These are phyloP conservation scores for Mycogona germanica DNA, from an alignment of 2,888 invertebrate genomes.

Conservation along the genomic window DNA sequence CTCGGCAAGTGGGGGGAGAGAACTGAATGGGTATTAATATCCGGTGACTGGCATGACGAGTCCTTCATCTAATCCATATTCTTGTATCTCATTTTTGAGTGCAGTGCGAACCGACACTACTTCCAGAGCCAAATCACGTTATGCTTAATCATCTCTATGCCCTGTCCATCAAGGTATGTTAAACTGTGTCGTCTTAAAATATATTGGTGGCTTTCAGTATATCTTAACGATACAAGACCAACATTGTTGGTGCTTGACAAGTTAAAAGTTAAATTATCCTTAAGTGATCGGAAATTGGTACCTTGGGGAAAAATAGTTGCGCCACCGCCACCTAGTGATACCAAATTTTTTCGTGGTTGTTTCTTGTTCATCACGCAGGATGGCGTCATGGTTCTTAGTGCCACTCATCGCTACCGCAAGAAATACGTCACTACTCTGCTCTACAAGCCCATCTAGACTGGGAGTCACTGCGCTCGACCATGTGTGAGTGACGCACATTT, in stretches of 20 bases:
- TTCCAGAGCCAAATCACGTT: slow-evolving; percentile 99
- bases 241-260: too few relatives aligned
- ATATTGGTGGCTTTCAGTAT: neutral
- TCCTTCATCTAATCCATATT: neutral
- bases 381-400: slow-evolving; percentile 98
- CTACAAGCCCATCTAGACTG: slow-evolving; percentile 90
- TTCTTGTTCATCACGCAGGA: slow-evolving; percentile 42
- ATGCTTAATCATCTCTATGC: slow-evolving; percentile 99
- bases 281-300: too few relatives aligned
- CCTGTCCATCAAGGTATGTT: slow-evolving; percentile 73
- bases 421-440: slow-evolving; percentile 98
- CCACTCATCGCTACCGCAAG: slow-evolving; percentile 95
- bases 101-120: slow-evolving; percentile 92
- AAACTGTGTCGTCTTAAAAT: neutral
- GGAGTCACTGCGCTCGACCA: too few relatives aligned
- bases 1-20: slow-evolving; percentile 49
- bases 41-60: neutral
- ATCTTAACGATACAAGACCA: too few relatives aligned
- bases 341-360: too few relatives aligned
- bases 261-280: too few relatives aligned
- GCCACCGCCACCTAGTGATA: too few relatives aligned
- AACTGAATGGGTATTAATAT: slow-evolving; percentile 1
- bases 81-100: slow-evolving; percentile 31
- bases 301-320: too few relatives aligned
- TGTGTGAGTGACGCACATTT: too few relatives aligned